Base-by-base conservation (phyloP, 2,797 vertebrate genomes). In the Sebastes kiyomatsui region DNA sequence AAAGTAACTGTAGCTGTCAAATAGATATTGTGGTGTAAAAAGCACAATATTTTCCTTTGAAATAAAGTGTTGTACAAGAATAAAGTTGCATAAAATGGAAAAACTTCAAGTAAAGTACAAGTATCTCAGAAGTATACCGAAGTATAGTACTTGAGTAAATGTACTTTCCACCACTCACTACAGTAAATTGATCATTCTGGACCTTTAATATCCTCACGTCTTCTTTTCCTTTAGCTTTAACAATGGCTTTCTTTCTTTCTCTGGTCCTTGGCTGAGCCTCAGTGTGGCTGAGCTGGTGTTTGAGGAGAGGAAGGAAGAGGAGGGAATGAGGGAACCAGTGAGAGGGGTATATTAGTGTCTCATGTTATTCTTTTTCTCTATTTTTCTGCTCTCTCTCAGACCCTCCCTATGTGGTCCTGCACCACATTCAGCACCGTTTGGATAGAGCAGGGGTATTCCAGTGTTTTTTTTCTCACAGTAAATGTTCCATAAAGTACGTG, bases 171-270 rank as follows among this genome's bases (percentile, higher is more conserved):
- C 2, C 13, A 38, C 46, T 52, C 2, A 7, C 59, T 58, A 55
- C 35, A 61, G 56, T 62, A 65, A 66, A 79, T 35, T 32, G 22
- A 61, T 74, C 30, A 52, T 65, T 68, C 18, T 80, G 59, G 80
- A 59, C 54, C 65, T 67, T 55, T 58, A 61, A 55, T 56, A 61
- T 67, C 28, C 54, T 73, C 20, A 32, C 78, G 75, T 82, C 30
- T 82, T 60, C 32, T 55, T 46, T 52, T 49, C 52, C 55, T 46
- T 79, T 33, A 75, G 61, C 73, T 80, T 80, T 67, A 84, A 91
- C 91, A 93, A 88, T 88, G 67, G 77, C 61, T 72, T 80, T 86
- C 83, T 72, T 80, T 86, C 83, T 87, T 68, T 91, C 67, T 88
- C 70, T 46, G 64, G 59, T 70, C 33, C 28, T 67, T 87, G 74